Conservation (phyloP, 2,888 invertebrate genomes). For the Plemyria rubiginata region DNA sequence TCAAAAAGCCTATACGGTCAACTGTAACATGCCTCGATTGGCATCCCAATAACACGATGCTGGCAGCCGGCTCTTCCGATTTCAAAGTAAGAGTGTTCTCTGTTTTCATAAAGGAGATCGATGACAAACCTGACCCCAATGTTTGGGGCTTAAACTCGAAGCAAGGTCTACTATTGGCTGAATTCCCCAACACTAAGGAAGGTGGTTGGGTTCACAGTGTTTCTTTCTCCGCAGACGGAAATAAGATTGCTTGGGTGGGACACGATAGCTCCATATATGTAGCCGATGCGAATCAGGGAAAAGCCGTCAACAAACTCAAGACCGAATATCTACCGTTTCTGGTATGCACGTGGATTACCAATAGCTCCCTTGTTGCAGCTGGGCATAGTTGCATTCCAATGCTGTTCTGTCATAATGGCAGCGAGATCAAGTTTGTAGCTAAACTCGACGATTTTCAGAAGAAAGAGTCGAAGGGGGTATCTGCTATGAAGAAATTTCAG, state of each 20-base stretch:
- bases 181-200: conserved; percentile 93
- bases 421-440: conserved; percentile 90
- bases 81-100: conserved; percentile 98
- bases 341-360: conserved; percentile 95
- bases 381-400: conserved; percentile 99
- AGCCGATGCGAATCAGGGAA: conserved; percentile 92
- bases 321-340: conserved; percentile 97
- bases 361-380: conserved; percentile 93
- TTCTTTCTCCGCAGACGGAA: conserved; percentile 97
- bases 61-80: conserved; percentile 98
- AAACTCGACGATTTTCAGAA: conserved; percentile 96
- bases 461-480: conserved; percentile 94
- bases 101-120: conserved; percentile 98
- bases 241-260: conserved; percentile 98
- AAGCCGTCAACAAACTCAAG: conserved; percentile 89
- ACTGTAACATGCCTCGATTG: conserved; percentile 98
- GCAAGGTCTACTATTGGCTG: conserved; percentile 94
- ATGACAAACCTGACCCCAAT: conserved; percentile 94
- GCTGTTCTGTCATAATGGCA: conserved; percentile 90
- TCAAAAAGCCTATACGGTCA: conserved; percentile 98
- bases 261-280: conserved; percentile 98
- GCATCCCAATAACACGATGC: conserved; percentile 98
- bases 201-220: conserved; percentile 99
- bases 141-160: conserved; percentile 89
- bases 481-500: conserved; percentile 98